Base-by-base conservation (phyloP, 1,140 invertebrate genomes). In the Matsumurasca onukii region DNA sequence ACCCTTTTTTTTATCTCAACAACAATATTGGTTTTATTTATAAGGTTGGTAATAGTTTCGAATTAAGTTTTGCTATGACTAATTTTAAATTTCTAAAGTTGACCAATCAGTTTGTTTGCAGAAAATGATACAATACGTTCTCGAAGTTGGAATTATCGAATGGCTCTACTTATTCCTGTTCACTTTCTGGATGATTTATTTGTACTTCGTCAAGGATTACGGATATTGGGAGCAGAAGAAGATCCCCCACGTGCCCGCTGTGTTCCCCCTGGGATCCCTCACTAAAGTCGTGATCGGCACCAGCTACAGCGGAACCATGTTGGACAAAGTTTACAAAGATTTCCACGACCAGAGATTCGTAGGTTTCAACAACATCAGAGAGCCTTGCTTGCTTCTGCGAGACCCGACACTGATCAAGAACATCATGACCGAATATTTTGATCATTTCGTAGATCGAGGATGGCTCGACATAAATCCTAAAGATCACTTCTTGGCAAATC, bases 181-280 rank as follows among this genome's bases (percentile, higher is more conserved):
- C 5, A 24, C 30, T 2, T 59, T 17, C 17, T 63, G 62, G 34
- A 49, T 51, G 15, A 49, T 66, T 2, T 67, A 57, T 27, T 62
- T 55, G 27, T 68, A 68, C 59, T 61, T 20, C 17, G 39, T 39
- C 1, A 62, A 39, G 34, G 27, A 51, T 15, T 62, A 68, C 31
- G 31, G 59, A 2, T 62, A 62, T 30, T 68, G 67, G 67, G 52
- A 68, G 39, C 29, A 62, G 31, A 62, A 27, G 31, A n/a, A 31
- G 1, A 31, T 68, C 15, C 52, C 52, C 1, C 52, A 39, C 29
- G 52, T 31, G 3, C 2, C 31, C 2, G 45, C 67, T 1, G 52
- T 62, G 25, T 59, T 59, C 25, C 55, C 55, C 9, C 25, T 59
- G 9, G 55, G 55, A 2, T 59, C 55, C 22, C 3, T 59, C 9